Percentiles rank a stretch among this genome's conserved stretches.
Evolutionary conservation across 2,113 vertebrate genomes (phyloP).

Genomic region (Oreochromis spilurus): DNA sequence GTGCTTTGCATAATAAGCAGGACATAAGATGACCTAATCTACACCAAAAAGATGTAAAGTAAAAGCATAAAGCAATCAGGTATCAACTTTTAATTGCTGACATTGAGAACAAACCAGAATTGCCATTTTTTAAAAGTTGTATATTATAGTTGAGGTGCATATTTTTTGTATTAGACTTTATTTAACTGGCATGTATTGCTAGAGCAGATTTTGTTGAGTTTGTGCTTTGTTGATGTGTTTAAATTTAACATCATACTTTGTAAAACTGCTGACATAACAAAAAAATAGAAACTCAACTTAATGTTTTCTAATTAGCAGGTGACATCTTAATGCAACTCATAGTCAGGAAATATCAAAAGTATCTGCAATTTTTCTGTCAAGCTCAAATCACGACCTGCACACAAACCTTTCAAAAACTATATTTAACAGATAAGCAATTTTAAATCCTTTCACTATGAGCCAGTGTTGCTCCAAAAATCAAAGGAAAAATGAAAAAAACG

Average conservation of each 20-base stretch:
- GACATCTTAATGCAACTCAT: neutral
- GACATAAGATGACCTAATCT: neutral
- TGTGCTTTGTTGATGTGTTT: neutral
- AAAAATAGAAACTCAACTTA: neutral
- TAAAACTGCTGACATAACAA: accelerated
- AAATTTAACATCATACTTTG: neutral
- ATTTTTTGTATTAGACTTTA: neutral
- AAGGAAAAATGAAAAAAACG: neutral
- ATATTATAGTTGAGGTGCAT: neutral
- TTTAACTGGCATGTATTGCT: neutral
- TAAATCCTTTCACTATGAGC: neutral
- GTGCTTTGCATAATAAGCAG: neutral
- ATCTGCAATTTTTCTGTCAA: neutral
- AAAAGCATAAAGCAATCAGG: neutral
- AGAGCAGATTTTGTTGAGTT: neutral
- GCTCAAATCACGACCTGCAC: neutral
- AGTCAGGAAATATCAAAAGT: neutral
- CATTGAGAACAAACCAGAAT: neutral
- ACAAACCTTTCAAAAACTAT: neutral
- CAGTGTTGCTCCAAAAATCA: neutral
- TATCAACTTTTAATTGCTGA: neutral
- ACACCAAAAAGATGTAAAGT: neutral
- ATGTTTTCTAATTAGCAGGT: neutral
- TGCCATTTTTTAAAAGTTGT: neutral
- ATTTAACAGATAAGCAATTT: neutral